These are phyloP conservation scores for Diabrotica undecimpunctata DNA, from an alignment of 1,140 invertebrate genomes.

Conservation along the genomic window DNA sequence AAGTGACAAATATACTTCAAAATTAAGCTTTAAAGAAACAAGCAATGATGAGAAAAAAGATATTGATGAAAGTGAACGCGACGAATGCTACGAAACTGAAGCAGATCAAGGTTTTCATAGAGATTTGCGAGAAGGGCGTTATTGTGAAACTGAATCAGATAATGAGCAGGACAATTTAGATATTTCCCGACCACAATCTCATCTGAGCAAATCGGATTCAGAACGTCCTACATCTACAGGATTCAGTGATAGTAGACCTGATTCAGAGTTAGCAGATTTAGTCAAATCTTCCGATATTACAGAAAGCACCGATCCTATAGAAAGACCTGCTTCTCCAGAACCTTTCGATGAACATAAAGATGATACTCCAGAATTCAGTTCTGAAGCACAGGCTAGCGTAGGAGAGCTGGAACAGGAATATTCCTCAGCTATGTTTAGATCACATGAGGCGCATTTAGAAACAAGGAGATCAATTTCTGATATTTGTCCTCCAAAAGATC, in stretches of 20 bases:
- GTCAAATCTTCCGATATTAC: conserved; percentile 40
- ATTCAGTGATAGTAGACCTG: conserved; percentile 47
- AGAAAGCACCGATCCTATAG: conserved; percentile 49
- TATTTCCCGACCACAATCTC: conserved; percentile 42
- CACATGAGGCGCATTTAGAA: conserved; percentile 28
- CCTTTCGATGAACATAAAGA: conserved; percentile 46
- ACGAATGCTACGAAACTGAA: conserved; percentile 47
- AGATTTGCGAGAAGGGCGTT: conserved; percentile 38
- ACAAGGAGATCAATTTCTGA: conserved; percentile 25
- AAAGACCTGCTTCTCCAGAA: conserved; percentile 53
- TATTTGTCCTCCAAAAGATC: conserved; percentile 32
- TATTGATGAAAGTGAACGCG: conserved; percentile 46
- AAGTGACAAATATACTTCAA: conserved; percentile 45
- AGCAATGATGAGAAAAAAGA: conserved; percentile 49
- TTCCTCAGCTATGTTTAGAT: conserved; percentile 25
- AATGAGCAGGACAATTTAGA: conserved; percentile 30
- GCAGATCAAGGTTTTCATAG: conserved; percentile 34
- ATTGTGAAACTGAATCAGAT: conserved; percentile 37
- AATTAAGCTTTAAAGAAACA: conserved; percentile 48
- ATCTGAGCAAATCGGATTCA: conserved; percentile 47
- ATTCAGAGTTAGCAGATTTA: conserved; percentile 48
- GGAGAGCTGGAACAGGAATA: conserved; percentile 37
- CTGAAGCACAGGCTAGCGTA: conserved; percentile 30
- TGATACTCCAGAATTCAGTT: conserved; percentile 42
- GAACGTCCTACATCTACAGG: conserved; percentile 41